These are phyloP conservation scores for Monopterus albus DNA, from an alignment of 2,113 vertebrate species.

Conservation along the genomic window DNA sequence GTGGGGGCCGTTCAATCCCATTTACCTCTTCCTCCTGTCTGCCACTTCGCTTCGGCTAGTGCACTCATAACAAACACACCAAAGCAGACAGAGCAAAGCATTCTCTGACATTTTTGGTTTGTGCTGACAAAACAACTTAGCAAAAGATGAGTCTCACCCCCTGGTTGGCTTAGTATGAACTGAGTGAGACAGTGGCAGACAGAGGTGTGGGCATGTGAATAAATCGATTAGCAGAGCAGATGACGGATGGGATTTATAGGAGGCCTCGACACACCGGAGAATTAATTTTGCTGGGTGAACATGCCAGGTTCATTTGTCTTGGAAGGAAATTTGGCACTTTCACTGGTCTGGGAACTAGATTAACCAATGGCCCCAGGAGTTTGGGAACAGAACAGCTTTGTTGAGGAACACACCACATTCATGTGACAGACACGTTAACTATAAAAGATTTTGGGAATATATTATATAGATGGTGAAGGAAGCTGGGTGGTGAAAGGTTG, in stretches of 20 bases:
- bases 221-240: constrained; percentile 76
- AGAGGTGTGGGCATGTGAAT: constrained; percentile 65
- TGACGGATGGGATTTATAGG: constrained; percentile 80
- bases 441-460: constrained; percentile 51
- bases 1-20: constrained; percentile 34
- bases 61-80: constrained; percentile 10
- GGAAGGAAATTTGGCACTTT: constrained; percentile 69
- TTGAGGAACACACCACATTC: constrained; percentile 43
- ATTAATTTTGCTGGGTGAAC: constrained; percentile 77
- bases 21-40: constrained; percentile 41
- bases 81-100: constrained; percentile 24
- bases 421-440: constrained; percentile 58
- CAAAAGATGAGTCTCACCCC: constrained; percentile 40
- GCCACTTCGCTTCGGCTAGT: constrained; percentile 26
- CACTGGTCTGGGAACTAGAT: constrained; percentile 75
- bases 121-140: constrained; percentile 50
- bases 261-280: constrained; percentile 71
- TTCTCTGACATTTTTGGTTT: constrained; percentile 10
- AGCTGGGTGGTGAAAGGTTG: not conserved
- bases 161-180: constrained; percentile 32
- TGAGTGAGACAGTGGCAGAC: constrained; percentile 57
- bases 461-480: constrained; percentile 4
- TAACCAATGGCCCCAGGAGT: constrained; percentile 59
- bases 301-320: constrained; percentile 77
- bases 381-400: constrained; percentile 60